Evolutionary conservation across 2,888 invertebrate species (phyloP).

Genomic region (Chalcis sispes): DNA sequence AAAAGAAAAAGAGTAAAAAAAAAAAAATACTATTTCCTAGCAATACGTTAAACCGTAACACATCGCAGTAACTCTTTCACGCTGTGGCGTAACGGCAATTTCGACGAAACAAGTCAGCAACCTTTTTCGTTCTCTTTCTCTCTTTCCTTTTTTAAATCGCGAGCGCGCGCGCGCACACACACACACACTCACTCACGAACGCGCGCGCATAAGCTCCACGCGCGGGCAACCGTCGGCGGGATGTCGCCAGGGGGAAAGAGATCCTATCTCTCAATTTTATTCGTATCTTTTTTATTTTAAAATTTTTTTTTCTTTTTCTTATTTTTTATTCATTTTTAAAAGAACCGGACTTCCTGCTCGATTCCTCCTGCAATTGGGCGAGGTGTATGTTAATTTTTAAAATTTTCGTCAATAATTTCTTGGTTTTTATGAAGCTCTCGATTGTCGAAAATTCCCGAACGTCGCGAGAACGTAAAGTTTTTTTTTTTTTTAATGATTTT

Average conservation of each 20-base stretch:
- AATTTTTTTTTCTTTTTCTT: no score
- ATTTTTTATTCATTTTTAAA: constrained; percentile 32
- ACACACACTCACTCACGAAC: no score
- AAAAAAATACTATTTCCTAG: no score
- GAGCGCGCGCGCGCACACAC: no score
- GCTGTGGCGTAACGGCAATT: constrained; percentile 20
- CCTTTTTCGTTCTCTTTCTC: constrained; percentile 10
- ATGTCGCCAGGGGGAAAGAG: constrained; percentile 21
- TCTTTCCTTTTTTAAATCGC: constrained; percentile 19
- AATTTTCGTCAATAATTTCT: constrained; percentile 29
- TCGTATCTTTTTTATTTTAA: no score
- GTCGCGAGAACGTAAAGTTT: no score
- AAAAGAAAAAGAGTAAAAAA: no score
- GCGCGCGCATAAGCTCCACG: no score
- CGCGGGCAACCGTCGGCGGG: constrained; percentile 10
- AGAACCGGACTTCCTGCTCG: constrained; percentile 43
- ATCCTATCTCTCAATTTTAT: constrained; percentile 37
- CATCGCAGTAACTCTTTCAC: constrained; percentile 19
- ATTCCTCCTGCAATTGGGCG: constrained; percentile 16
- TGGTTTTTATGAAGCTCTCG: constrained; percentile 12
- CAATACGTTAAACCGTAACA: background rate
- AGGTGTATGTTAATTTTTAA: constrained; percentile 30
- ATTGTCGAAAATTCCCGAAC: background rate
- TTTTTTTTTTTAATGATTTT: background rate
- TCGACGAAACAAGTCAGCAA: constrained; percentile 9